phyloP scores from a whole-genome alignment of 1,140 invertebrate genomes.

The Conus ventricosus region DNA sequence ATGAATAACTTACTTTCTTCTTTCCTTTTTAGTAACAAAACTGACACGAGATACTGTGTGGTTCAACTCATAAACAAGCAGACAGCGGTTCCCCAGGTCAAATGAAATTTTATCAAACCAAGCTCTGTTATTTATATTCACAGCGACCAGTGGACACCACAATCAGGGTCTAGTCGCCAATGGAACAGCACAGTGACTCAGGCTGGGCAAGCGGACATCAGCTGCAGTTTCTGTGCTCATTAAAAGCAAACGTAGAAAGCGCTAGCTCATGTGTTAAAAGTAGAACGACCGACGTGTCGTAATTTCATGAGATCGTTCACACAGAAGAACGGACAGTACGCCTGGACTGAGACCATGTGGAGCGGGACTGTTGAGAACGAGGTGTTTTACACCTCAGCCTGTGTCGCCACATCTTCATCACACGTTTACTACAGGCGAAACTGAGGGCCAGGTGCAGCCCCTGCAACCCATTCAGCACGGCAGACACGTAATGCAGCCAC shows the following conservation, averaged over 20 bases:
- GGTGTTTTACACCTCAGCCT: not conserved
- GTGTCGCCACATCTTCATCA: conserved; percentile 32
- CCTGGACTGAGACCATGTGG: not conserved
- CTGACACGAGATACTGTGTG: no score
- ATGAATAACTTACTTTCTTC: no score
- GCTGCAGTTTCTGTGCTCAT: not conserved
- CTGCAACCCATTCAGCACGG: conserved; percentile 78
- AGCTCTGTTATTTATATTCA: no score
- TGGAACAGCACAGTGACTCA: no score
- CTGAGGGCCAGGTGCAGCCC: conserved; percentile 80
- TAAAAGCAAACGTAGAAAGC: conserved; percentile 14
- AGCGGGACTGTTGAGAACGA: not conserved
- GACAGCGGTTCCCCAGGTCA: no score
- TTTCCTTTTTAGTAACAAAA: no score
- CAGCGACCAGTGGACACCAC: no score
- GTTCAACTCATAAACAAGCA: no score
- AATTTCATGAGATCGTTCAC: not conserved
- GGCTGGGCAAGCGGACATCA: no score
- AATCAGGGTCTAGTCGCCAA: no score
- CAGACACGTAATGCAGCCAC: conserved; percentile 77
- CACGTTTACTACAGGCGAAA: conserved; percentile 53
- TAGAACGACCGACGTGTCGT: not conserved
- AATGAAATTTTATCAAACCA: no score
- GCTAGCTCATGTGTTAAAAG: not conserved
- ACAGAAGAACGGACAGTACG: not conserved